Evolutionary conservation across 2,888 invertebrate genomes (phyloP).

Genomic region (Eupithecia insigniata): DNA sequence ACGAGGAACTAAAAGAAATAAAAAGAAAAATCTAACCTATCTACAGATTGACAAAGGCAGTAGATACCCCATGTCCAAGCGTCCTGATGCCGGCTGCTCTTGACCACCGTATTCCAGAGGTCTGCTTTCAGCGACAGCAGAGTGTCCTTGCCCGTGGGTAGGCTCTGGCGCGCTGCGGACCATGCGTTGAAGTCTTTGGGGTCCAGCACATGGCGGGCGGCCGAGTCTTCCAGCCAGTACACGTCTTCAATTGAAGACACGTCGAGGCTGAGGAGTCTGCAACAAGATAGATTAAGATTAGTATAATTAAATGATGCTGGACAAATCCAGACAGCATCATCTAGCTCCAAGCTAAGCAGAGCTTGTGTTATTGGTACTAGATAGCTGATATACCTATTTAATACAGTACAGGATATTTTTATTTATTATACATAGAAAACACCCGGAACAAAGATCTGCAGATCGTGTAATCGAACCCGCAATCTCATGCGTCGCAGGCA

Average conservation of each 20-base stretch:
- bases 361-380: no score
- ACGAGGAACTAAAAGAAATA: not conserved
- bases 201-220: slow-evolving; percentile 89
- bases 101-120: slow-evolving; percentile 93
- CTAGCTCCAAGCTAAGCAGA: not conserved
- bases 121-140: slow-evolving; percentile 91
- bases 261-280: slow-evolving; percentile 89
- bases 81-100: slow-evolving; percentile 93
- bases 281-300: slow-evolving; percentile 25
- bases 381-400: no score
- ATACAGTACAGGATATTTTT: no score
- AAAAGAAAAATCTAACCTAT: slow-evolving; percentile 10
- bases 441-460: no score
- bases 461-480: not conserved
- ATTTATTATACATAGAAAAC: not conserved
- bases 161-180: slow-evolving; percentile 91
- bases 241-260: slow-evolving; percentile 95
- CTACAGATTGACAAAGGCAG: not conserved
- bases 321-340: not conserved
- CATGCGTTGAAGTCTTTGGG: slow-evolving; percentile 90
- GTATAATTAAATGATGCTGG: not conserved
- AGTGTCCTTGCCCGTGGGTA: slow-evolving; percentile 92
- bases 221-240: slow-evolving; percentile 94
- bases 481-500: not conserved
- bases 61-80: slow-evolving; percentile 93